phyloP scores from a whole-genome alignment of 2,113 vertebrate species.

The Onychostruthus taczanowskii region DNA sequence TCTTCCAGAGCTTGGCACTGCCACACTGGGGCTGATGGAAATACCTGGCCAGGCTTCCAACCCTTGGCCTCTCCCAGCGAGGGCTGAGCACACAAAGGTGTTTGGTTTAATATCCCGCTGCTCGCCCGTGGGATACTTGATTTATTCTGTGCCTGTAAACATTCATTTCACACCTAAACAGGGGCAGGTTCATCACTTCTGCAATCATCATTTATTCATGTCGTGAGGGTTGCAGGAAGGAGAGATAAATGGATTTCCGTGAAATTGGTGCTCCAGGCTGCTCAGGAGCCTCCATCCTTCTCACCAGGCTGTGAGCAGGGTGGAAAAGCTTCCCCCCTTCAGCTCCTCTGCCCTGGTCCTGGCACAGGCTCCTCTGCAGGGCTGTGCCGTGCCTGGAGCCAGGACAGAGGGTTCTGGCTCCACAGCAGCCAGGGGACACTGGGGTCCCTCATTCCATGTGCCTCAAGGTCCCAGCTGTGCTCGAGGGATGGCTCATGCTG shows the following conservation, averaged over 20 bases:
- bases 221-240: slow-evolving; percentile 51
- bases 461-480: background rate
- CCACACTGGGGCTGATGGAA: background rate
- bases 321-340: background rate
- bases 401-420: background rate
- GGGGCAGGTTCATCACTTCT: slow-evolving; percentile 70
- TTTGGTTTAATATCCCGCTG: slow-evolving; percentile 61
- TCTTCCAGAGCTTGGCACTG: background rate
- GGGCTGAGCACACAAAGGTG: slow-evolving; percentile 33
- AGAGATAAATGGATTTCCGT: slow-evolving; percentile 63
- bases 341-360: background rate
- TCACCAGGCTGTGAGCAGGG: background rate
- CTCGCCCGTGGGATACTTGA: slow-evolving; percentile 55
- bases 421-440: background rate
- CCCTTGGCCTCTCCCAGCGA: background rate
- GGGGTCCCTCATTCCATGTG: accelerated
- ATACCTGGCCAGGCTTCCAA: slow-evolving; percentile 3
- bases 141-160: slow-evolving; percentile 69
- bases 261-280: slow-evolving; percentile 56
- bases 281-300: slow-evolving; percentile 42
- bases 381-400: background rate
- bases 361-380: background rate
- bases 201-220: slow-evolving; percentile 70
- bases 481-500: background rate
- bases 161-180: slow-evolving; percentile 72